Evolutionary conservation across 2,797 vertebrate genomes (phyloP).

Genomic region (Schizothorax lantsangensis): DNA sequence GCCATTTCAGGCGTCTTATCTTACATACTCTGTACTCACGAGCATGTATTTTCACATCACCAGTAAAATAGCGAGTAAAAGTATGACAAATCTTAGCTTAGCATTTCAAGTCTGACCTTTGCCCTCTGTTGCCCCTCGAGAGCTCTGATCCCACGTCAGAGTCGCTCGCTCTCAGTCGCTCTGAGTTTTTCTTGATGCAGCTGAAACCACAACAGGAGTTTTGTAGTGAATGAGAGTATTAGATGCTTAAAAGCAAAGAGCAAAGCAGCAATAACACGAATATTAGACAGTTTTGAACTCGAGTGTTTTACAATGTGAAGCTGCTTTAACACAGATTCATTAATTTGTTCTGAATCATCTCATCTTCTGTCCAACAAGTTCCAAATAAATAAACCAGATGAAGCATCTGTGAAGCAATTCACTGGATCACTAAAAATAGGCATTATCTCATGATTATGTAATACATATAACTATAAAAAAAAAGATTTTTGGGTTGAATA

Average conservation of each 20-base stretch:
- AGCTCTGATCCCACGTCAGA: slow-evolving; percentile 66
- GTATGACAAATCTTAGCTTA: slow-evolving; percentile 28
- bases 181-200: slow-evolving; percentile 76
- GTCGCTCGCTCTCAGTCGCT: slow-evolving; percentile 63
- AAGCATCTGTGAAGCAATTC: neutral
- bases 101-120: slow-evolving; percentile 72
- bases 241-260: neutral
- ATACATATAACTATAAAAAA: neutral
- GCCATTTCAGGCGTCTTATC: neutral
- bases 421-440: neutral
- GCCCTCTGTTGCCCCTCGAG: slow-evolving; percentile 71
- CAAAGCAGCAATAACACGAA: neutral
- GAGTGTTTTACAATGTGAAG: neutral
- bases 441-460: neutral
- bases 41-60: neutral
- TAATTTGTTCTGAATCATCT: neutral
- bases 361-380: neutral
- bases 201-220: slow-evolving; percentile 55
- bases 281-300: neutral
- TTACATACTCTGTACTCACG: neutral
- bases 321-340: neutral
- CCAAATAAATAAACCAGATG: neutral
- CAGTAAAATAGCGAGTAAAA: neutral
- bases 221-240: neutral
- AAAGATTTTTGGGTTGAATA: neutral